Evolutionary conservation across 2,113 vertebrate species (phyloP).

Genomic region (Mirounga angustirostris): DNA sequence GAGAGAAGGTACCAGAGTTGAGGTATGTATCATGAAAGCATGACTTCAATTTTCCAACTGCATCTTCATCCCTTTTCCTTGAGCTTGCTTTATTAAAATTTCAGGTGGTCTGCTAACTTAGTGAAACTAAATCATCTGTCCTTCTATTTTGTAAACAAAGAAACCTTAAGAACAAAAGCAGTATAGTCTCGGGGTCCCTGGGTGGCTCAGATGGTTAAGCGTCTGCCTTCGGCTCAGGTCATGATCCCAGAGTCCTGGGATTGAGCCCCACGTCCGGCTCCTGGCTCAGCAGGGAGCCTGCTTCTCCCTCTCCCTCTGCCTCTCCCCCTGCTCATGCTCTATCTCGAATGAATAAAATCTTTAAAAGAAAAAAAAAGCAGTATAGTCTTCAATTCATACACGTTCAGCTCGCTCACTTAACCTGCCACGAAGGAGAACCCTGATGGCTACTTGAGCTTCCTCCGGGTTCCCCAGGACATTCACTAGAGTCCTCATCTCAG

Average conservation of each 20-base stretch:
- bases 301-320: too few relatives aligned
- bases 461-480: background rate
- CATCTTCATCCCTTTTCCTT: background rate
- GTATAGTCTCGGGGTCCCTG: background rate
- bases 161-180: conserved; percentile 17
- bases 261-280: too few relatives aligned
- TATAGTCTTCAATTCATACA: background rate
- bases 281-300: too few relatives aligned
- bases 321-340: too few relatives aligned
- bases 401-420: background rate
- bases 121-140: background rate
- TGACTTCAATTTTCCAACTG: background rate
- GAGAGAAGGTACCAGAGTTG: background rate
- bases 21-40: conserved; percentile 13
- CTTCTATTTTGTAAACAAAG: conserved; percentile 17
- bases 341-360: too few relatives aligned
- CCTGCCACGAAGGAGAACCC: background rate
- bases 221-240: too few relatives aligned
- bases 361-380: background rate
- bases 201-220: too few relatives aligned
- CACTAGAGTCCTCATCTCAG: background rate
- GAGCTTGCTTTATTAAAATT: conserved; percentile 53
- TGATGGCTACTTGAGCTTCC: background rate
- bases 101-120: background rate
- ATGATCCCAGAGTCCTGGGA: too few relatives aligned